Conservation (phyloP, 92 coral and sea anemone species). For the Palythoa heliodiscus region DNA sequence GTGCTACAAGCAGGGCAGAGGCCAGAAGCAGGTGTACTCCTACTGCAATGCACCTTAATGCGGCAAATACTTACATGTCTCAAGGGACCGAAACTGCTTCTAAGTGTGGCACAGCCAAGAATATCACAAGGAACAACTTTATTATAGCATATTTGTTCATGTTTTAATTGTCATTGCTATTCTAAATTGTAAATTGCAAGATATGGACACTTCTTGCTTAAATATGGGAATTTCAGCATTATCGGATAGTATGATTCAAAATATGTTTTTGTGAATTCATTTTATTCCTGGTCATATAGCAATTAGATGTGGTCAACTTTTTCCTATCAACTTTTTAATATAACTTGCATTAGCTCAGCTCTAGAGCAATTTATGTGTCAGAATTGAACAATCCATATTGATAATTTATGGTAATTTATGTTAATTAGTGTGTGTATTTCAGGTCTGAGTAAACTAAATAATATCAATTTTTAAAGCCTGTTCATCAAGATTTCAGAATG, state of each 20-base stretch:
- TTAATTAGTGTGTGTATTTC: background rate
- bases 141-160: background rate
- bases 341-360: constrained; percentile 1
- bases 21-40: constrained; percentile 42
- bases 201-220: constrained; percentile 1
- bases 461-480: background rate
- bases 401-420: constrained; percentile 9
- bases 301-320: constrained; percentile 21
- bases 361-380: constrained; percentile 1
- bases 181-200: background rate
- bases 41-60: constrained; percentile 62
- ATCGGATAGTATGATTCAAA: constrained; percentile 12
- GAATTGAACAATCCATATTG: background rate
- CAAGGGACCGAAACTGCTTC: constrained; percentile 50
- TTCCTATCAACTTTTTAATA: background rate
- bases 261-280: constrained; percentile 2
- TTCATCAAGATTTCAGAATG: constrained; percentile 15
- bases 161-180: constrained; percentile 7
- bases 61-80: constrained; percentile 52
- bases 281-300: constrained; percentile 29
- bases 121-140: constrained; percentile 37
- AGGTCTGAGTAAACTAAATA: constrained; percentile 8
- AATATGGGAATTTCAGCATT: constrained; percentile 25
- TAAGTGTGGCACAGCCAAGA: constrained; percentile 46
- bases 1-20: constrained; percentile 62